Evolutionary conservation across 2,888 invertebrate species (phyloP), one percentile per base, ranked within the genome.

Genomic region (Phorcus lineatus): DNA sequence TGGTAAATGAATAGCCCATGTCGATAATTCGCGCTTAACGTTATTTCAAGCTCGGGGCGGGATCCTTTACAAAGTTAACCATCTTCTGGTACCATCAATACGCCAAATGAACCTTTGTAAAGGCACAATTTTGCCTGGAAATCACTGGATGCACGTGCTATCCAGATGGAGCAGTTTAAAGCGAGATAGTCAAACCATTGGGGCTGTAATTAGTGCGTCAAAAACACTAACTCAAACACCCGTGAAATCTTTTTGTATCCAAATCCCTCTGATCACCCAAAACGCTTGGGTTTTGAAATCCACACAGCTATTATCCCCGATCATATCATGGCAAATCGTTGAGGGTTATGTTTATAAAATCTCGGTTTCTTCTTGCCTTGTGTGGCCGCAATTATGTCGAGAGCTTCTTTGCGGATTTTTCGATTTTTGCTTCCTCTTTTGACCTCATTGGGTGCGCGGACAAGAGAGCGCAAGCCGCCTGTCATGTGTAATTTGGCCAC

Each of bases 401-500:
- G 70, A 70, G 40, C 70, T 31, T 70, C 70, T 31, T 70, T 40
- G 70, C 70, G 40, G 70, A 70, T 70, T 70, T 47, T 70, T 70
- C 70, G 70, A 70, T 70, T 70, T 70, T 70, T 36, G 36, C 28
- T 28, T 19, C 31, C 70, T 70, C 70, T 70, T 70, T 31, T 70
- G 70, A 70, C 70, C 70, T 70, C 70, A 19, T 40, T 70, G 70
- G 31, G 31, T 70, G 36, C 70, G 40, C 70, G 36, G 57, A 76
- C 76, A 76, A 55, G 40, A 76, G 76, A 54, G 28, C 28, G 19
- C 55, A 28, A 54, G 16, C 70, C 70, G 19, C 31, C 77, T 78
- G 77, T 52, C 77, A 78, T 24, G 77, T 66, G 40, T 74, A 74
- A 79, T 79, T 74, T 74, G 19, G 57, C 55, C 54, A 55, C 79